A percentile compares a stretch with the other conserved stretches of the same genome.
phyloP scores from a whole-genome alignment of 1,140 invertebrate species.

The Drosophila pruinosa region DNA sequence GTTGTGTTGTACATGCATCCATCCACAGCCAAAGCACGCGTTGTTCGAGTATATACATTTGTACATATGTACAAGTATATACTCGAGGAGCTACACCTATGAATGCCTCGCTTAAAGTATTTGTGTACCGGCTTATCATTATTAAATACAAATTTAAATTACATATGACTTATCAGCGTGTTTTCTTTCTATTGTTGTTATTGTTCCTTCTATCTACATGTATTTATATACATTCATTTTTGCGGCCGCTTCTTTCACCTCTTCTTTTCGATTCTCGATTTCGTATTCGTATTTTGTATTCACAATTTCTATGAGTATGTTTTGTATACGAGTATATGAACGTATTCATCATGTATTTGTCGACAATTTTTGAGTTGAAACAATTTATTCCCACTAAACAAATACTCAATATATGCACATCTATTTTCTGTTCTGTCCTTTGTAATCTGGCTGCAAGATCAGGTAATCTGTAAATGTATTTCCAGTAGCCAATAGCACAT shows the following conservation, averaged over 20 bases:
- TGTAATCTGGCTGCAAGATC: constrained; percentile 14
- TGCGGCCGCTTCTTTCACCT: constrained; percentile 23
- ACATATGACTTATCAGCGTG: constrained; percentile 74
- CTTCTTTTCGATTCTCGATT: constrained; percentile 11
- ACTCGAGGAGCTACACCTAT: constrained; percentile 13
- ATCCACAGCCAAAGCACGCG: constrained; percentile 4
- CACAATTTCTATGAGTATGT: not conserved
- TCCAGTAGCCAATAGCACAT: not conserved
- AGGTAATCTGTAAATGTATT: constrained; percentile 23
- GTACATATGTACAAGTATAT: not conserved
- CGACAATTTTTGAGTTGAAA: constrained; percentile 32
- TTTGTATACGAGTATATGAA: not conserved
- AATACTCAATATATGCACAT: not conserved
- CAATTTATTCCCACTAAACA: constrained; percentile 7
- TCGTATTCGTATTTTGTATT: too few relatives aligned
- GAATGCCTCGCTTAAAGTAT: constrained; percentile 26
- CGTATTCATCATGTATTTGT: not conserved
- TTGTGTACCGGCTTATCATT: constrained; percentile 71
- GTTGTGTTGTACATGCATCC: constrained; percentile 22
- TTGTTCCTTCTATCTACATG: constrained; percentile 15
- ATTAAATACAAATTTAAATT: constrained; percentile 79
- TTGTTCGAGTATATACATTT: not conserved
- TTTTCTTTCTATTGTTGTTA: constrained; percentile 37
- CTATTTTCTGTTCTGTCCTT: not conserved
- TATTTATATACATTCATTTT: constrained; percentile 4